phyloP scores from a whole-genome alignment of 2,113 vertebrate species.

The Pica pica region DNA sequence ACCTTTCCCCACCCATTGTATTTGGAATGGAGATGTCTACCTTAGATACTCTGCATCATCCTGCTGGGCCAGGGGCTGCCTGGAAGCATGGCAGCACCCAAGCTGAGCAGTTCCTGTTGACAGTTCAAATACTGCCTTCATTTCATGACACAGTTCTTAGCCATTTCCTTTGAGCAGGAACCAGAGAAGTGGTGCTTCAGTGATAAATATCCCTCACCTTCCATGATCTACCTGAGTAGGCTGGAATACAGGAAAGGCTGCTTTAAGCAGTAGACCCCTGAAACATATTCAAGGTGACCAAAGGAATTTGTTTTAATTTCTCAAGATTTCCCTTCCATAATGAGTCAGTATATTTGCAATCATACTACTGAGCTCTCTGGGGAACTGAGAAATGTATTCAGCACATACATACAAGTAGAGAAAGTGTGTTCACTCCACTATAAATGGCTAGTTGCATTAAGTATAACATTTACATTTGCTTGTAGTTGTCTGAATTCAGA shows the following conservation, averaged over 20 bases:
- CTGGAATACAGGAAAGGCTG: not conserved
- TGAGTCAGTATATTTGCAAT: not conserved
- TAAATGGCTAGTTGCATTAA: conserved; percentile 49
- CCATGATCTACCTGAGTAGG: not conserved
- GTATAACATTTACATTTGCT: conserved; percentile 60
- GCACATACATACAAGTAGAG: not conserved
- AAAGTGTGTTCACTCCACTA: conserved; percentile 11
- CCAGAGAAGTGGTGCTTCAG: not conserved
- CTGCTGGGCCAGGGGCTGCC: not conserved
- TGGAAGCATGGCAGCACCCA: not conserved
- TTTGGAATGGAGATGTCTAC: not conserved
- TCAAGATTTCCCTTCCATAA: not conserved
- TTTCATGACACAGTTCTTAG: not conserved
- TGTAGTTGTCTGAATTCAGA: conserved; percentile 53
- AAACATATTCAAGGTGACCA: not conserved
- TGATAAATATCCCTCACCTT: not conserved
- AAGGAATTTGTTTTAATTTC: not conserved
- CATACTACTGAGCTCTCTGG: not conserved
- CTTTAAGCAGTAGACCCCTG: not conserved
- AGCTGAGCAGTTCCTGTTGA: not conserved
- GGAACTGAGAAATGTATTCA: not conserved
- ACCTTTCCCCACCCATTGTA: not conserved
- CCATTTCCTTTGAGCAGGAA: not conserved
- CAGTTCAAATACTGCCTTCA: not conserved
- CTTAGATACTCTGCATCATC: not conserved